These are phyloP conservation scores for Sebastes iracundus DNA, from an alignment of 2,797 vertebrate species.

Conservation along the genomic window DNA sequence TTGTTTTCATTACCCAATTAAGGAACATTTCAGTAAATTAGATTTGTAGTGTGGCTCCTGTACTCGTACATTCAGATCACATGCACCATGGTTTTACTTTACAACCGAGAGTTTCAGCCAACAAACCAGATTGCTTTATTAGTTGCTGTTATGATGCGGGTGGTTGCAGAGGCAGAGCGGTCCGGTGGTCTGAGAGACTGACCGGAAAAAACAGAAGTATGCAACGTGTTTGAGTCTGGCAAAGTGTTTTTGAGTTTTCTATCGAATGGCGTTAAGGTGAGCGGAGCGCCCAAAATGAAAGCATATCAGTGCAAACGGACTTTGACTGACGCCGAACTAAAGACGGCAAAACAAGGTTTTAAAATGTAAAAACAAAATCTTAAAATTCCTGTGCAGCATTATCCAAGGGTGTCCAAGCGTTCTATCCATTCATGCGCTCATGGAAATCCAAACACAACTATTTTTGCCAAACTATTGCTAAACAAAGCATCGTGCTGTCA, in stretches of 20 bases:
- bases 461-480: not conserved
- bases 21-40: conserved; percentile 9
- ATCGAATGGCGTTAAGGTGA: too few relatives aligned
- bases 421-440: not conserved
- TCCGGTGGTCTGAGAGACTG: not conserved
- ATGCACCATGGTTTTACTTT: not conserved
- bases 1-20: conserved; percentile 38
- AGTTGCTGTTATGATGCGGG: not conserved
- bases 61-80: not conserved
- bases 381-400: not conserved
- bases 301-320: not conserved
- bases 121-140: conserved; percentile 15
- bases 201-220: too few relatives aligned
- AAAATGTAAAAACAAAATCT: not conserved
- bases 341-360: not conserved
- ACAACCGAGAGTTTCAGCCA: not conserved
- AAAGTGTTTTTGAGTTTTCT: not conserved
- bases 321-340: not conserved
- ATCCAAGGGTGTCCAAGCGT: not conserved
- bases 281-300: not conserved
- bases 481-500: too few relatives aligned
- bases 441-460: not conserved
- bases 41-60: conserved; percentile 12
- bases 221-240: not conserved
- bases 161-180: not conserved